Evolutionary conservation across 2,113 vertebrate genomes (phyloP).

Genomic region (Tenebrosternarchus preto): DNA sequence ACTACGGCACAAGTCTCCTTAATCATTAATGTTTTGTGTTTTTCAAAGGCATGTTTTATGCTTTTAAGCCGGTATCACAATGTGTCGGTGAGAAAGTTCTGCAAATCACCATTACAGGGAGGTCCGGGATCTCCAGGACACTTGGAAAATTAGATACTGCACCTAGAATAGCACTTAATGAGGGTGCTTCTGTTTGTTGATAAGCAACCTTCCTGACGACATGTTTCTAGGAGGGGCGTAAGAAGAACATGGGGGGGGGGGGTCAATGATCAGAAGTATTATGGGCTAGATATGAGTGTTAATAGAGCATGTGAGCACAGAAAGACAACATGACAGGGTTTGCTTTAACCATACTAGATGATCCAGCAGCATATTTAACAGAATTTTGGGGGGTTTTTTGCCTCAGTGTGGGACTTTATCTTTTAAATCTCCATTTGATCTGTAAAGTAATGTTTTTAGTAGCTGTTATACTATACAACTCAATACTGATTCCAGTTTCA

Average conservation of each 20-base stretch:
- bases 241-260: neutral
- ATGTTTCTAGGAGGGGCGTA: neutral
- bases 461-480: no score
- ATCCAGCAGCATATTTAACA: no score
- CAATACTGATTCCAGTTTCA: no score
- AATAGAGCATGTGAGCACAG: no score
- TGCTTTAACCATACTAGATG: no score
- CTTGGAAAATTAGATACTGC: neutral
- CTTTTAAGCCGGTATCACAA: neutral
- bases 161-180: neutral
- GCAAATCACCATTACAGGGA: neutral
- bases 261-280: neutral
- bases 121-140: neutral
- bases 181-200: neutral
- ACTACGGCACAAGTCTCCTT: neutral
- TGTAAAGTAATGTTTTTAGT: no score
- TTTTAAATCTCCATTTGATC: no score
- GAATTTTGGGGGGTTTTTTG: no score
- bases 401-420: no score
- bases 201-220: neutral
- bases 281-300: neutral
- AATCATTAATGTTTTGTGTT: neutral
- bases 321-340: no score
- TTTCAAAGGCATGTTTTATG: no score
- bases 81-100: neutral